Base-by-base conservation (phyloP, 2,113 vertebrate species). In the Thomomys bottae region DNA sequence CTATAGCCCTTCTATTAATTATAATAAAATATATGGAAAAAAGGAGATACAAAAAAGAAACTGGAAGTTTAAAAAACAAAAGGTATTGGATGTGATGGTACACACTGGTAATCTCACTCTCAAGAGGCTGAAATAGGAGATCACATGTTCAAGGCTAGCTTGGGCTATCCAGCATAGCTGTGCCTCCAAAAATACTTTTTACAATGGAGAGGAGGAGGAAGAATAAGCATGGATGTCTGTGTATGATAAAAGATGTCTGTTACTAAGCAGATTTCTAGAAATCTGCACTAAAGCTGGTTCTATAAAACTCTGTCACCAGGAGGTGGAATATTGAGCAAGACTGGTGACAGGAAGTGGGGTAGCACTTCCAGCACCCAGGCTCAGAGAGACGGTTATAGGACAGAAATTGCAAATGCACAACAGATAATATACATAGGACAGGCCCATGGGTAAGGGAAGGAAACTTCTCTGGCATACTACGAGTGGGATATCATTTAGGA, bases 41-140 rank as follows among this genome's bases (percentile, higher is more conserved):
- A n/a, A n/a, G n/a, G n/a, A n/a, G n/a, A n/a, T n/a, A n/a, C n/a
- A n/a, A n/a, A n/a, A n/a, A n/a, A 75, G 59, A 93, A 95, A 80
- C 28, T 57, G 34, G 59, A 61, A 87, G 18, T 79, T 85, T 49
- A 72, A 77, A 93, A 92, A 54, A 72, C 49, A 92, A 40, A 57
- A 81, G 49, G 49, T 54, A 3, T 14, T 54, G 49, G 12, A 17
- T 54, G 49, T 54, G 49, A 54, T 54, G 49, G 49, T 54, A 54
- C 49, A 54, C 49, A 54, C 49, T 15, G 49, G 49, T 15, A 54
- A 54, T 54, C 49, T 15, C 49, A 54, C 18, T 54, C 49, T 54
- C 49, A 54, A 15, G 49, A 14, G 49, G 49, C 8, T 54, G 49
- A 54, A 17, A 54, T 54, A 54, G 49, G 49, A 54, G 49, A 54